phyloP scores from a whole-genome alignment of 1,140 invertebrate species.

The Drosophila sturtevanti region DNA sequence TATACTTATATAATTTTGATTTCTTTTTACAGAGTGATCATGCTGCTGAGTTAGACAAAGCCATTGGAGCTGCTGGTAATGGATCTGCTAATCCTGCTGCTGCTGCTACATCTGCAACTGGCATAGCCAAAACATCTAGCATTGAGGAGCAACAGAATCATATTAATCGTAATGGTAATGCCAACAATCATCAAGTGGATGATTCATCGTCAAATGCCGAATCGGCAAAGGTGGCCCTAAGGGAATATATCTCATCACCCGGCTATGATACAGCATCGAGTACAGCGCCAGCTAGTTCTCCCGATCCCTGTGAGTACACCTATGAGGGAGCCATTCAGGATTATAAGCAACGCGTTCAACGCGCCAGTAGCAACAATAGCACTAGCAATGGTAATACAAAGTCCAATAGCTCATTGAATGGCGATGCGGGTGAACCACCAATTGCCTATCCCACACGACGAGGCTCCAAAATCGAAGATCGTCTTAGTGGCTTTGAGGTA shows the following conservation, averaged over 20 bases:
- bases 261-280: constrained; percentile 80
- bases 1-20: neutral
- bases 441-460: constrained; percentile 70
- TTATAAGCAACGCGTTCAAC: constrained; percentile 89
- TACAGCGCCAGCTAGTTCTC: constrained; percentile 74
- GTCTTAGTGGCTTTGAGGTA: constrained; percentile 77
- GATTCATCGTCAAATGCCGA: constrained; percentile 27
- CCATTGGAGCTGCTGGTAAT: constrained; percentile 48
- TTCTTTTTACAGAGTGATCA: constrained; percentile 67
- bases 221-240: constrained; percentile 41
- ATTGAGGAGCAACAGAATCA: constrained; percentile 65
- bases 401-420: constrained; percentile 21
- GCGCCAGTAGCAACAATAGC: constrained; percentile 79
- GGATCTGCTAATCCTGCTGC: constrained; percentile 9
- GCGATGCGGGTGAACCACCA: constrained; percentile 29
- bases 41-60: constrained; percentile 66
- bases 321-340: constrained; percentile 93
- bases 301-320: constrained; percentile 87
- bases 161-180: constrained; percentile 57
- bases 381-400: constrained; percentile 41
- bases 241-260: constrained; percentile 79
- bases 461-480: constrained; percentile 79
- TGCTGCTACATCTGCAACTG: neutral
- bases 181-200: constrained; percentile 34
- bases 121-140: constrained; percentile 4